Evolutionary conservation across 1,140 invertebrate genomes (phyloP).

Genomic region (Orius laevigatus): DNA sequence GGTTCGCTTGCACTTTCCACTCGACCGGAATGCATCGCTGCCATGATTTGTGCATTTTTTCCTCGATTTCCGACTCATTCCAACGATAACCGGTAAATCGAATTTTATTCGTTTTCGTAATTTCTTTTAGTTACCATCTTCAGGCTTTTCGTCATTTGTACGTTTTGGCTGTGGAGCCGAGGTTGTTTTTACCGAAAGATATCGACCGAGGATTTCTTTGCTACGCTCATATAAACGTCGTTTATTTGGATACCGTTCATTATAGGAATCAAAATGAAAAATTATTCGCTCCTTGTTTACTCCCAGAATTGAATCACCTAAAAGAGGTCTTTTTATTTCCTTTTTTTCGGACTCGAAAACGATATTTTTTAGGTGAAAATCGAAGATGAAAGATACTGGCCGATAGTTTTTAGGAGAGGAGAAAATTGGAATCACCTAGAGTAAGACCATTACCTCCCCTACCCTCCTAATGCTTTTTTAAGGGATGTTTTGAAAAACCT

Average conservation of each 20-base stretch:
- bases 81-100: conserved; percentile 72
- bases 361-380: conserved; percentile 46
- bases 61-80: conserved; percentile 93
- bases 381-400: conserved; percentile 74
- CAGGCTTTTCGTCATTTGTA: conserved; percentile 93
- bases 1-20: conserved; percentile 76
- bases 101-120: not conserved
- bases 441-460: conserved; percentile 28
- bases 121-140: conserved; percentile 60
- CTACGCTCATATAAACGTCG: conserved; percentile 58
- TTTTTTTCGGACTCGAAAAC: conserved; percentile 10
- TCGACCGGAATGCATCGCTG: conserved; percentile 66
- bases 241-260: conserved; percentile 32
- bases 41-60: conserved; percentile 81
- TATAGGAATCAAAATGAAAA: conserved; percentile 36
- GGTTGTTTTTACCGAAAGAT: conserved; percentile 73
- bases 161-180: conserved; percentile 77
- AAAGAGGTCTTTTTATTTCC: conserved; percentile 34
- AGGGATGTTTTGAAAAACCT: conserved; percentile 49
- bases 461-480: conserved; percentile 16
- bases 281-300: conserved; percentile 62
- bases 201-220: conserved; percentile 62
- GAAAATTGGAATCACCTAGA: conserved; percentile 68
- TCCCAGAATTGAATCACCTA: conserved; percentile 65
- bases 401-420: conserved; percentile 60